These are phyloP conservation scores for Myotis lucifugus DNA, from an alignment of 2,113 vertebrate genomes.

Conservation along the genomic window DNA sequence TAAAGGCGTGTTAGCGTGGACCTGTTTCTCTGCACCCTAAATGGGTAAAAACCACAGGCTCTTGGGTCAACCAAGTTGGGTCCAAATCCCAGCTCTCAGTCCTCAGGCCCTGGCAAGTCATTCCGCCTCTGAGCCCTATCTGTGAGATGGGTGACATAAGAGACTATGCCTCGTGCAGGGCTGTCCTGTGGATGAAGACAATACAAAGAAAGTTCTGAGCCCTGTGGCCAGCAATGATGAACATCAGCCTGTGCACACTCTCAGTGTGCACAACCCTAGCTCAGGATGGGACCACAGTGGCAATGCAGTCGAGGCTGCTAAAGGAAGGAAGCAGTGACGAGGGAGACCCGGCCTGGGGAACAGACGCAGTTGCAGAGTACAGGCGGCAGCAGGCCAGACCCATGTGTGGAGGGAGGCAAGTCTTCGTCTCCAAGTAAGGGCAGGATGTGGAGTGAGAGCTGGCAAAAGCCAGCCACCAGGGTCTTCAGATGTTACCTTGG, in stretches of 20 bases:
- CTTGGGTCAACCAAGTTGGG: neutral
- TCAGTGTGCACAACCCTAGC: neutral
- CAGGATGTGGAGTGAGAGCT: neutral
- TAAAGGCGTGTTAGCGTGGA: neutral
- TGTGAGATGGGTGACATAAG: neutral
- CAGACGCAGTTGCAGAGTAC: neutral
- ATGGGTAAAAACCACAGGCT: neutral
- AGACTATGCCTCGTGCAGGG: neutral
- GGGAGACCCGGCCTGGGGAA: neutral
- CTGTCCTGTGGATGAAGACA: neutral
- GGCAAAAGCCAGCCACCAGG: neutral
- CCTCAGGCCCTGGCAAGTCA: neutral
- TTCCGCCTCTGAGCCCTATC: neutral
- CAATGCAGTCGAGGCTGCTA: neutral
- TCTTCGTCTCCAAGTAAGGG: neutral
- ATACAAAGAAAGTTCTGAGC: neutral
- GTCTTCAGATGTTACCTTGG: slow-evolving; percentile 46
- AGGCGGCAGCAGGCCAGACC: neutral
- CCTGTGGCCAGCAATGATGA: fast-evolving
- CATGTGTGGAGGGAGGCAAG: fast-evolving
- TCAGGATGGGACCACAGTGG: neutral
- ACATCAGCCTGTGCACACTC: fast-evolving
- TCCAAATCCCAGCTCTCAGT: neutral
- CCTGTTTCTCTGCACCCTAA: neutral
- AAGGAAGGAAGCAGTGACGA: neutral